Evolutionary conservation across 2,888 invertebrate genomes (phyloP), one percentile per base, ranked within the genome.

Genomic region (Oscheius sp.): DNA sequence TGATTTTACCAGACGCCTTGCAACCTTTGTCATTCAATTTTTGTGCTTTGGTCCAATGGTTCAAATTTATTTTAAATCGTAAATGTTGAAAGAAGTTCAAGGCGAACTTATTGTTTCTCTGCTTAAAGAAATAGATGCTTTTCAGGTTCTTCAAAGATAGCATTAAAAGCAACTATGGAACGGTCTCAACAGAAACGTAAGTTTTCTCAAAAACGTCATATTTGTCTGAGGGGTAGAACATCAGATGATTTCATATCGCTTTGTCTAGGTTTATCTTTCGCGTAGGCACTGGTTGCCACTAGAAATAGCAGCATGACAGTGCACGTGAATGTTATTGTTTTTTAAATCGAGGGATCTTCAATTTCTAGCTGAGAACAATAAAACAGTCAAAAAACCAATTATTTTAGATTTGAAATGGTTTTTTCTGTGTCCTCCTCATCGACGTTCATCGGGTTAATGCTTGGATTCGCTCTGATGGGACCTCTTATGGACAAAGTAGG

Each of bases 401-500:
- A 42, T 42, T 75, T 33, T 71, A 82, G 82, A 31, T 81, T 83
- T 52, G 77, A 83, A 34, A 58, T 80, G 39, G 58, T 81, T n/a
- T 80, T 81, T 71, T 82, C 83, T 12, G 69, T 73, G 17, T 73
- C 75, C 12, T 82, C 82, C 10, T 72, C 80, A 5, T 66, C 75
- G 6, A 78, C 80, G 71, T 82, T 76, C 65, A 70, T 78, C n/a
- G 83, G 83, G 5, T 68, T 83, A 15, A 69, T 81, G 63, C 39
- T 81, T n/a, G 79, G 79, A 6, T 81, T 78, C 29, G 66, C 73
- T 23, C 31, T 73, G 15, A 79, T 80, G 77, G 83, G 80, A 15
- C 67, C 67, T 29, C 52, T 80, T n/a, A 82, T 83, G 83, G 83
- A 83, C 68, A 76, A 69, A 8, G 64, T 73, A 0, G 82, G 82